These are phyloP conservation scores for Ameiurus melas DNA, from an alignment of 2,113 vertebrate genomes.

Conservation along the genomic window DNA sequence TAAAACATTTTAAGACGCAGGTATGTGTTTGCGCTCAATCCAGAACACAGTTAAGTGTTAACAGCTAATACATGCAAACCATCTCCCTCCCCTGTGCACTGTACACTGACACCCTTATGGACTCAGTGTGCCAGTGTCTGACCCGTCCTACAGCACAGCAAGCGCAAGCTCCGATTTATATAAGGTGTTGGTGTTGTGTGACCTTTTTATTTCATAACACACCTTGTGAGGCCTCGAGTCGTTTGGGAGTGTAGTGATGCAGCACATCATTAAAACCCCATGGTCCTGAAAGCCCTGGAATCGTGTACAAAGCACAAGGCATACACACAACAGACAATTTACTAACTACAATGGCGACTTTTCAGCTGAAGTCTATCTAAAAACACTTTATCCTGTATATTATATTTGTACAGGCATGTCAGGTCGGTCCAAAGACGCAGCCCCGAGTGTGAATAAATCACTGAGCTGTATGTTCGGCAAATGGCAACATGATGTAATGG, in stretches of 20 bases:
- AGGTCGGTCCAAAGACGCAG: slow-evolving; percentile 2
- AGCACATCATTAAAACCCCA: slow-evolving; percentile 16
- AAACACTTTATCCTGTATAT: not conserved
- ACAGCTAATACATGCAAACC: slow-evolving; percentile 76
- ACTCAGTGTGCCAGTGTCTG: slow-evolving; percentile 50
- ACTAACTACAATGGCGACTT: not conserved
- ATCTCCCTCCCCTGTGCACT: slow-evolving; percentile 50
- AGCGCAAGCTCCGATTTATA: slow-evolving; percentile 27
- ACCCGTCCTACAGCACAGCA: not conserved
- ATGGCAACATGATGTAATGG: slow-evolving; percentile 31
- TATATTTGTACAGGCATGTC: slow-evolving; percentile 9
- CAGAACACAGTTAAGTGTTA: slow-evolving; percentile 69
- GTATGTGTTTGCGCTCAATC: slow-evolving; percentile 55
- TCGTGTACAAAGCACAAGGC: not conserved
- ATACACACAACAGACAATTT: slow-evolving; percentile 5
- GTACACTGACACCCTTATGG: slow-evolving; percentile 59
- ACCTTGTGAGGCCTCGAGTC: slow-evolving; percentile 1
- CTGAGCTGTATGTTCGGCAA: slow-evolving; percentile 12
- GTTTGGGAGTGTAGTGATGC: slow-evolving; percentile 2
- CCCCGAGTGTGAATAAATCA: not conserved
- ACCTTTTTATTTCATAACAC: slow-evolving; percentile 7
- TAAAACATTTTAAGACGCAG: slow-evolving; percentile 64
- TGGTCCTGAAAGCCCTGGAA: slow-evolving; percentile 4
- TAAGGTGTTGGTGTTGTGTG: slow-evolving; percentile 25
- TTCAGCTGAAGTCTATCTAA: slow-evolving; percentile 12